phyloP scores from a whole-genome alignment of 2,888 invertebrate genomes.

The Ormyrus pomaceus region DNA sequence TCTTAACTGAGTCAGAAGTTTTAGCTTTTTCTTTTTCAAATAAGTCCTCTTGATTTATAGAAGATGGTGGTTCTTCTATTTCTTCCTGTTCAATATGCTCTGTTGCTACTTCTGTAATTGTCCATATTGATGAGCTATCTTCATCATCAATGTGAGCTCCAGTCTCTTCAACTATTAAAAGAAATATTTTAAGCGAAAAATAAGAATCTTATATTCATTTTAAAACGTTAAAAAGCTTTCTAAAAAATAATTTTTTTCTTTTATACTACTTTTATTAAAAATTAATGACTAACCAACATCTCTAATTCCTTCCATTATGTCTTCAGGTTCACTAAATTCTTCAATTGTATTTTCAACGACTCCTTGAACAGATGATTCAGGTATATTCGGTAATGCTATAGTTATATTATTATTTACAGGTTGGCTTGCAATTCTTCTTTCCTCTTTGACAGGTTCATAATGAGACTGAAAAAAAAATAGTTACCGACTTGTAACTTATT shows the following conservation, averaged over 20 bases:
- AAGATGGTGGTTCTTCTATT: conserved; percentile 58
- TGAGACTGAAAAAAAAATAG: conserved; percentile 64
- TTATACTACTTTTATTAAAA: background rate
- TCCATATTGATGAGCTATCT: conserved; percentile 68
- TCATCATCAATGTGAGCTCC: conserved; percentile 74
- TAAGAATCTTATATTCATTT: no score
- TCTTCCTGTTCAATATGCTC: conserved; percentile 61
- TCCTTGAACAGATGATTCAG: conserved; percentile 61
- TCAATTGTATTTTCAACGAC: conserved; percentile 79
- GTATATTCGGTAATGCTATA: conserved; percentile 63
- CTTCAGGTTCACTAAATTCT: conserved; percentile 91
- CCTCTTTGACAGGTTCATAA: conserved; percentile 72
- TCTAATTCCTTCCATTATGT: conserved; percentile 90
- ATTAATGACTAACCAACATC: conserved; percentile 81
- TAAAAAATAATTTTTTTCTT: no score
- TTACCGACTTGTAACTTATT: no score
- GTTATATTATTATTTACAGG: conserved; percentile 66
- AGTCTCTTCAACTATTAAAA: conserved; percentile 70
- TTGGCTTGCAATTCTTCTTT: conserved; percentile 69
- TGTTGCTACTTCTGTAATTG: conserved; percentile 64
- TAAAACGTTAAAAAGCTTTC: no score
- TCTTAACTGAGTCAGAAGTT: conserved; percentile 66
- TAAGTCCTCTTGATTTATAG: conserved; percentile 63
- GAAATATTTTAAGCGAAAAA: no score
- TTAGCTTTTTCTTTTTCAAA: conserved; percentile 65